Conservation (phyloP, 2,797 vertebrate species). For the Prunella strophiata region DNA sequence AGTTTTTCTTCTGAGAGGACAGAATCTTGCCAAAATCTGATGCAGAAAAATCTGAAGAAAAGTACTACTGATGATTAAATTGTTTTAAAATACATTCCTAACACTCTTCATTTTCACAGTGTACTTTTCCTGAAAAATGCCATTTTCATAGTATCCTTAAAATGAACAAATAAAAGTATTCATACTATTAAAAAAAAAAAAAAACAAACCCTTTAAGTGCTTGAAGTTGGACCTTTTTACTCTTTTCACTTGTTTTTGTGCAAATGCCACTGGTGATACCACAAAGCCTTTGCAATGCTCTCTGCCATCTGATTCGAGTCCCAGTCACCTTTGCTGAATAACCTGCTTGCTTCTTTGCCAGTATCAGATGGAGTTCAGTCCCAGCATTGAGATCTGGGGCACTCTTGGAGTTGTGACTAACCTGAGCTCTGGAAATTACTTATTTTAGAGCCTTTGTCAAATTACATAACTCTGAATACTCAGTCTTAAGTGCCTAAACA, state of each 20-base stretch:
- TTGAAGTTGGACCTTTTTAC: not conserved
- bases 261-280: not conserved
- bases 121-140: not conserved
- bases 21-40: not conserved
- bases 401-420: not conserved
- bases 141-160: not conserved
- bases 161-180: not conserved
- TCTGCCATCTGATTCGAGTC: not conserved
- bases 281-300: not conserved
- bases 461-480: not conserved
- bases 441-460: not conserved
- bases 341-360: not conserved
- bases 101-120: not conserved
- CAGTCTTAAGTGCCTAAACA: not conserved
- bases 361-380: not conserved
- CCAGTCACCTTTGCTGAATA: not conserved
- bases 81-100: not conserved
- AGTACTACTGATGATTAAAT: not conserved
- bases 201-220: too few relatives aligned
- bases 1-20: not conserved
- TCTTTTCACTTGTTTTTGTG: not conserved
- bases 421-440: not conserved
- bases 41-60: not conserved
- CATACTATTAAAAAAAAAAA: not conserved
- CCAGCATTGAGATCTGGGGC: not conserved